Evolutionary conservation across 2,113 vertebrate species (phyloP).

Genomic region (Dicerorhinus sumatrensis): DNA sequence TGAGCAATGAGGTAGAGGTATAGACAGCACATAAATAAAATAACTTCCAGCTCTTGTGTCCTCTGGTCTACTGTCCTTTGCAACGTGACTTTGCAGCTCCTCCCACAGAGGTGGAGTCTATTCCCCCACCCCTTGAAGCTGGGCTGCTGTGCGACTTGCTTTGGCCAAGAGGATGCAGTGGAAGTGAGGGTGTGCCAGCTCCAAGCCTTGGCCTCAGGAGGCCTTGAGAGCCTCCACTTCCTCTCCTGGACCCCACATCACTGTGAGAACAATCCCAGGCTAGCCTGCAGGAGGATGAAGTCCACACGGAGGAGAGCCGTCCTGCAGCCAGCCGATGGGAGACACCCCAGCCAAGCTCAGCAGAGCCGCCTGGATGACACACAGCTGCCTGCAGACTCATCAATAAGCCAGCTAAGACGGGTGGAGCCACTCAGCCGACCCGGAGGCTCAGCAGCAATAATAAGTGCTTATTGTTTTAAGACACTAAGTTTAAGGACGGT

Average conservation of each 20-base stretch:
- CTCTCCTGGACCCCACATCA: not conserved
- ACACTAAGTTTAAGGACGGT: not conserved
- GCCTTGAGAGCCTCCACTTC: not conserved
- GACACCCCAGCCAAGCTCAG: not conserved
- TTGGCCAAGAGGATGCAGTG: not conserved
- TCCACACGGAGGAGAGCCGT: not conserved
- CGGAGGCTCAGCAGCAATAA: too few species aligned
- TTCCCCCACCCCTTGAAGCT: not conserved
- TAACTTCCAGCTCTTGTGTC: not conserved
- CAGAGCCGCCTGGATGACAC: not conserved
- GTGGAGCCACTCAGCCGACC: not conserved
- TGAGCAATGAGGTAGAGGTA: not conserved
- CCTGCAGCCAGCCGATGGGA: not conserved
- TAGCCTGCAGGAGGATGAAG: not conserved
- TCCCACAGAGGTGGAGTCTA: not conserved
- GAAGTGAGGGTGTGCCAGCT: not conserved
- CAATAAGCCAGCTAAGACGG: not conserved
- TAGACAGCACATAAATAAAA: not conserved
- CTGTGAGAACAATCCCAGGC: not conserved
- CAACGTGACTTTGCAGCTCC: not conserved
- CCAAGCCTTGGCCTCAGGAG: not conserved
- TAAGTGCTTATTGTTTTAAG: not conserved
- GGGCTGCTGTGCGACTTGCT: too few species aligned
- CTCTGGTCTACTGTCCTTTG: not conserved
- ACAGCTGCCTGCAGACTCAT: rapidly evolving